Base-by-base conservation (phyloP, 2,797 vertebrate genomes). In the Danio kyathit region DNA sequence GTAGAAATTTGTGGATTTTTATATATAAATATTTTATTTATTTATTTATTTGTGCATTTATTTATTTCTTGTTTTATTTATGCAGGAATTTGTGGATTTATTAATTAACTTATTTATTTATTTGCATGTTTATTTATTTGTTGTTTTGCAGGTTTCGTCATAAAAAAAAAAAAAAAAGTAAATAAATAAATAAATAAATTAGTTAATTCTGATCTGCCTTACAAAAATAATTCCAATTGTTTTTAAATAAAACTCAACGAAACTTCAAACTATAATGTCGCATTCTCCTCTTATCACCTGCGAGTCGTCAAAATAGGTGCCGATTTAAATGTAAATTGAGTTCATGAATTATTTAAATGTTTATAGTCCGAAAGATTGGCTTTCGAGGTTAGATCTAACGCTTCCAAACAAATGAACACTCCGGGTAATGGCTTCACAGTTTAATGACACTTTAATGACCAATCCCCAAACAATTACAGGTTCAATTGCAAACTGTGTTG, bases 261-360 rank as follows among this genome's bases (percentile, higher is more conserved):
- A 14, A 74, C 5, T 12, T 49, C 16, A 40, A 38, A 61, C 40
- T 44, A 38, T 10, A 9, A 8, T 75, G 54, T 21, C 0, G 40
- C 44, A 61, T 49, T 56, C 7, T 8, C 1, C 29, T 1, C 29
- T 29, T 29, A 29, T 29, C 4, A 51, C 46, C 7, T 19, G 21
- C 51, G 46, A 63, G 29, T 63, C n/a, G n/a, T 9, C 19, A 74
- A 49, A 7, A 73, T 48, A 60, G 12, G 21, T 57, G 51, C 6
- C 13, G 41, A 54, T 71, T 14, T 48, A 43, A 43, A 56, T 43
- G 51, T 14, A 74, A 17, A 51, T 17, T 0, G 2, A 64, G 38
- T 43, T 88, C 81, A 91, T 92, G 69, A 90, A 88, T 92, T 85
- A 92, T 90, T 89, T 64, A 90, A 52, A 19, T 43, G 13, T 11